Evolutionary conservation across 2,797 vertebrate species (phyloP).

Genomic region (Chrysocyon brachyurus): DNA sequence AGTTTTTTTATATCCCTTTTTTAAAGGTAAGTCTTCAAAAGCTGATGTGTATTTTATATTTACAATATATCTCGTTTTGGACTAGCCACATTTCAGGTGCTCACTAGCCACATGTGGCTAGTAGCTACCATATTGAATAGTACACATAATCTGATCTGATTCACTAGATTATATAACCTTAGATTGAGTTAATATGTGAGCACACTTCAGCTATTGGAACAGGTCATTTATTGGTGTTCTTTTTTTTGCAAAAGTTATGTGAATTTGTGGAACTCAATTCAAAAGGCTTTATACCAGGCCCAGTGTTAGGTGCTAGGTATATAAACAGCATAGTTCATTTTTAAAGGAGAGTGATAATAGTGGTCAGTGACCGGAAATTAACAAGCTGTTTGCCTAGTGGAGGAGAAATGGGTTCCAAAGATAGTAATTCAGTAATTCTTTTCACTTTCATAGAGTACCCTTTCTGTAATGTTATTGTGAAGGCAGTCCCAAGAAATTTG

Average conservation of each 20-base stretch:
- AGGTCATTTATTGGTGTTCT: conserved; percentile 4
- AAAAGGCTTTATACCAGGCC: not conserved
- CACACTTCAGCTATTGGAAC: not conserved
- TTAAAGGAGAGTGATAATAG: not conserved
- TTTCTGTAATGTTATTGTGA: conserved; percentile 25
- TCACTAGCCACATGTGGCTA: not conserved
- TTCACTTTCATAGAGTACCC: not conserved
- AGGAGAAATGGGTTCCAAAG: conserved; percentile 44
- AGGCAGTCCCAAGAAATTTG: conserved; percentile 41
- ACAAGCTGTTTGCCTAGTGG: not conserved
- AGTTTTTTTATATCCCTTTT: not conserved
- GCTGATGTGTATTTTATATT: not conserved
- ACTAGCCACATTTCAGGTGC: not conserved
- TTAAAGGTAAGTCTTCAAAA: not conserved
- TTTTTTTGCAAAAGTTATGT: conserved; percentile 36
- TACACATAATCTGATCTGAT: not conserved
- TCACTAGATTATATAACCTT: not conserved
- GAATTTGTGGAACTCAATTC: not conserved
- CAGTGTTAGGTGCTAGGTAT: not conserved
- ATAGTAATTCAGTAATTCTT: not conserved
- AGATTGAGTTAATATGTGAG: conserved; percentile 10
- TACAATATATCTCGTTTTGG: not conserved
- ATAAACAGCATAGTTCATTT: not conserved
- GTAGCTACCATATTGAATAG: not conserved
- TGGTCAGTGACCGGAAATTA: not conserved